Evolutionary conservation across 2,113 vertebrate genomes (phyloP).

Genomic region (Periophthalmodon schlosseri): DNA sequence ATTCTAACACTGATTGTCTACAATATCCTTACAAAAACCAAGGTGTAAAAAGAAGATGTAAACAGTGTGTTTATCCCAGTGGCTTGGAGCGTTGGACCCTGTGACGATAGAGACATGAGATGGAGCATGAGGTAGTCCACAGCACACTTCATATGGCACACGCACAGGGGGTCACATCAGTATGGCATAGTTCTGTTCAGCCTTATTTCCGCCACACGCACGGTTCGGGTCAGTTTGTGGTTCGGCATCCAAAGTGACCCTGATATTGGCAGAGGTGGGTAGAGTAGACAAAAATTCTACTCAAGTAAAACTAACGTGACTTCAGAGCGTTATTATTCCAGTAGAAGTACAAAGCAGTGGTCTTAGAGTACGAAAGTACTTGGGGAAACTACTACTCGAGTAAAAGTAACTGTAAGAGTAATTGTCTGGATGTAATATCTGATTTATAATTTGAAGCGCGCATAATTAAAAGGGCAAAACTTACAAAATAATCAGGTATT

Average conservation of each 20-base stretch:
- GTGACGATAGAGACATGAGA: slow-evolving; percentile 45
- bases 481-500: too few species aligned
- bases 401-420: too few species aligned
- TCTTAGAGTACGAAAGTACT: too few species aligned
- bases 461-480: too few species aligned
- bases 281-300: too few species aligned
- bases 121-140: slow-evolving; percentile 66
- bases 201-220: neutral
- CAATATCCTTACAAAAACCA: slow-evolving; percentile 59
- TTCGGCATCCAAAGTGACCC: neutral
- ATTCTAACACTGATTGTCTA: slow-evolving; percentile 75
- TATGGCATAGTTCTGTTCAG: slow-evolving; percentile 3
- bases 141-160: slow-evolving; percentile 32
- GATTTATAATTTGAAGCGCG: too few species aligned
- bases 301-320: too few species aligned
- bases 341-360: too few species aligned
- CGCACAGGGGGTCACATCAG: neutral
- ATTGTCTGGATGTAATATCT: too few species aligned
- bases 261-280: neutral
- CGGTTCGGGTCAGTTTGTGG: neutral
- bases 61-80: slow-evolving; percentile 56
- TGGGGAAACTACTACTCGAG: too few species aligned
- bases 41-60: slow-evolving; percentile 61
- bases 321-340: too few species aligned
- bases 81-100: slow-evolving; percentile 53